A percentile compares a stretch with the other conserved stretches of the same genome.
These are phyloP conservation scores for Riparia riparia DNA, from an alignment of 2,113 vertebrate genomes.

Conservation along the genomic window DNA sequence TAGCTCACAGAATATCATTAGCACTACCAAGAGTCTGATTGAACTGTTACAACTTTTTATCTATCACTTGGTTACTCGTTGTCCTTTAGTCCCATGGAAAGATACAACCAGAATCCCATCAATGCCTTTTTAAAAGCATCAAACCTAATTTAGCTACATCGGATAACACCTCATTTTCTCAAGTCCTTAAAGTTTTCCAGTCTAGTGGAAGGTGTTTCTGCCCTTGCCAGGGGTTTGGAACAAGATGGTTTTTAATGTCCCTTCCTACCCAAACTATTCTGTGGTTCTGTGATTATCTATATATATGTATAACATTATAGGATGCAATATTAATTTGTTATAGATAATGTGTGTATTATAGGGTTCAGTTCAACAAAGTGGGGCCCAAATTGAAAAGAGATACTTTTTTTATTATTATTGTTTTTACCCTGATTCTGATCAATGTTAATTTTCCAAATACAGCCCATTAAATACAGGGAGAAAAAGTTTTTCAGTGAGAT, in stretches of 20 bases:
- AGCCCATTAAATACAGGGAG: not conserved
- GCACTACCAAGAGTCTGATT: not conserved
- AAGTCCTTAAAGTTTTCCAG: not conserved
- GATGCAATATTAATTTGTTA: not conserved
- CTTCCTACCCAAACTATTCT: not conserved
- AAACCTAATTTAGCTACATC: not conserved
- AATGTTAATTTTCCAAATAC: not conserved
- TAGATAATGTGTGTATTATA: not conserved
- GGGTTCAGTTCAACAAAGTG: not conserved
- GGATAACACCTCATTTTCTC: not conserved
- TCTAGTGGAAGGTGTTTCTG: not conserved
- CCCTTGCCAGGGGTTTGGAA: not conserved
- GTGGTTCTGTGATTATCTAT: not conserved
- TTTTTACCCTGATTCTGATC: not conserved
- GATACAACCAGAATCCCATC: not conserved
- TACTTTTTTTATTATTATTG: not conserved
- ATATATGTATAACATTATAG: not conserved
- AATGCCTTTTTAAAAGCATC: not conserved
- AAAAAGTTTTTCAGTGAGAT: not conserved
- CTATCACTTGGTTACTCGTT: not conserved
- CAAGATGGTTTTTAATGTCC: not conserved
- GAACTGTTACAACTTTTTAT: not conserved
- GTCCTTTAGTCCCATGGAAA: not conserved
- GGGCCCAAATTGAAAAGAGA: not conserved
- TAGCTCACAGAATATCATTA: not conserved